Conservation (phyloP, 2,797 vertebrate genomes). For the Furcifer pardalis region DNA sequence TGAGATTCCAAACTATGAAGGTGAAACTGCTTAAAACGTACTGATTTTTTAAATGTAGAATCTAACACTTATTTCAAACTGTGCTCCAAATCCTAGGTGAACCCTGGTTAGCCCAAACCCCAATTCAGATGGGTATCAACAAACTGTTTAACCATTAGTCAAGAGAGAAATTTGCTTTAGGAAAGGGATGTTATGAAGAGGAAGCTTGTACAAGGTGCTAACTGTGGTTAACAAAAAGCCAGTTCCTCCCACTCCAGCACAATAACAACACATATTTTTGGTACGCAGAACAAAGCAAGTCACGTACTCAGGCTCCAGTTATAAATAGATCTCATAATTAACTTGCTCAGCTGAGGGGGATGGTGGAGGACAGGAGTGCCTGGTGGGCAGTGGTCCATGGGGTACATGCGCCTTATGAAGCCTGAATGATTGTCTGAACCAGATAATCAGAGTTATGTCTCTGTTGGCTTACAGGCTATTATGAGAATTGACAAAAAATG, state of each 20-base stretch:
- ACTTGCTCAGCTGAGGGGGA: no score
- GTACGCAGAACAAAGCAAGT: not conserved
- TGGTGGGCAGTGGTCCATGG: no score
- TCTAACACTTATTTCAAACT: not conserved
- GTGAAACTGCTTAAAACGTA: not conserved
- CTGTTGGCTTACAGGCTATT: not conserved
- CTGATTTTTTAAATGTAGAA: not conserved
- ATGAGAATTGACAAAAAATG: no score
- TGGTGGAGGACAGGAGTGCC: no score
- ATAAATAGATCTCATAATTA: conserved; percentile 9
- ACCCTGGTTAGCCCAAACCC: not conserved
- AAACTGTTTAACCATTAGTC: not conserved
- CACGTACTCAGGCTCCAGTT: not conserved
- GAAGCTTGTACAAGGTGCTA: not conserved
- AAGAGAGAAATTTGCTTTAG: not conserved
- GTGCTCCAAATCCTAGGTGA: not conserved
- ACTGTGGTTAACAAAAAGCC: not conserved
- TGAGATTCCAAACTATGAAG: not conserved
- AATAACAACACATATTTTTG: not conserved
- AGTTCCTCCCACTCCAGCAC: not conserved
- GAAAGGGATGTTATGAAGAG: not conserved
- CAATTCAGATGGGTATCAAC: not conserved
- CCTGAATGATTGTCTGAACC: not conserved
- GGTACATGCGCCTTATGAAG: not conserved
- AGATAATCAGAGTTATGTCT: not conserved